Conservation (phyloP, 2,888 invertebrate genomes). For the Drosophila multiciliata region DNA sequence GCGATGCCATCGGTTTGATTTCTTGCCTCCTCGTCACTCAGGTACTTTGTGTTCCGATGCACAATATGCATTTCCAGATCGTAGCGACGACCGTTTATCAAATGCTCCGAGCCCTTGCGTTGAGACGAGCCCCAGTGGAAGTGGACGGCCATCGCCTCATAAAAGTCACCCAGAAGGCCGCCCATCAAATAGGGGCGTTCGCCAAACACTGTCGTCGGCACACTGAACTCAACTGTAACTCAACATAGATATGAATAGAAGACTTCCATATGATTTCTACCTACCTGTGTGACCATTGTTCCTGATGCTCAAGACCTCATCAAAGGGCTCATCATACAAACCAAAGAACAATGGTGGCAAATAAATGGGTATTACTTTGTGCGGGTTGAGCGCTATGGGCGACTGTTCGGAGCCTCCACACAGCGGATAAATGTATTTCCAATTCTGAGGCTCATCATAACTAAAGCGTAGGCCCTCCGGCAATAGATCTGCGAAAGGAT, state of each 20-base stretch:
- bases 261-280: not conserved
- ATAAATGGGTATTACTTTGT: conserved; percentile 61
- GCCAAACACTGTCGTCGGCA: conserved; percentile 69
- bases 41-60: conserved; percentile 87
- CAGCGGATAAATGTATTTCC: conserved; percentile 87
- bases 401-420: conserved; percentile 89
- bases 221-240: conserved; percentile 70
- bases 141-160: conserved; percentile 76
- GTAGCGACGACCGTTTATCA: conserved; percentile 85
- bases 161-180: conserved; percentile 64
- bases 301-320: conserved; percentile 87
- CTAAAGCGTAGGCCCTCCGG: conserved; percentile 53
- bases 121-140: conserved; percentile 91
- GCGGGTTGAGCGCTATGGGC: conserved; percentile 81
- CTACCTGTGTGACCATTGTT: conserved; percentile 89
- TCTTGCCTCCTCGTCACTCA: conserved; percentile 86
- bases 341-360: conserved; percentile 88
- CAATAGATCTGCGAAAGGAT: conserved; percentile 42
- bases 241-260: not conserved
- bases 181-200: conserved; percentile 73
- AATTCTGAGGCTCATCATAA: conserved; percentile 82
- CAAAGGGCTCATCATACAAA: conserved; percentile 88
- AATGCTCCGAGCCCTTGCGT: conserved; percentile 87
- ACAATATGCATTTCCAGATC: conserved; percentile 89
- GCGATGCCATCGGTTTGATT: conserved; percentile 87